Evolutionary conservation across 2,113 vertebrate genomes (phyloP).

Genomic region (Oreochromis niloticus): DNA sequence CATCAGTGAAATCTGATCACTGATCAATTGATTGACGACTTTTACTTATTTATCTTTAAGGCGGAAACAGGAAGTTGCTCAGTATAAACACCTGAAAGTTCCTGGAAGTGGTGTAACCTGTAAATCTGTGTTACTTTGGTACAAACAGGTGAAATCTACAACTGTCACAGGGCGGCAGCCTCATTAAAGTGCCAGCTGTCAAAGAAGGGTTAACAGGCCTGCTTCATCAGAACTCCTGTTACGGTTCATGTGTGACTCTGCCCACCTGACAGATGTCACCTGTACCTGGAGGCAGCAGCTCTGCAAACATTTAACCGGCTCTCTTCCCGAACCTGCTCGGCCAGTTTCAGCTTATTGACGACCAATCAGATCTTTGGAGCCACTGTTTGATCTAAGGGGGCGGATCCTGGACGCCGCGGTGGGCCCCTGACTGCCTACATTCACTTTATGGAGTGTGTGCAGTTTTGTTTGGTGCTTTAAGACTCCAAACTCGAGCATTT

Average conservation of each 20-base stretch:
- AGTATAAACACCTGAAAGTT: neutral
- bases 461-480: too few species aligned
- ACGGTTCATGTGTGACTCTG: neutral
- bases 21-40: neutral
- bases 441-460: neutral
- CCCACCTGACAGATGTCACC: neutral
- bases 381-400: neutral
- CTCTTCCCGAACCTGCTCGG: neutral
- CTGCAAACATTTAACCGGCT: neutral
- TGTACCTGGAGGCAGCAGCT: neutral
- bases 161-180: neutral
- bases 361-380: neutral
- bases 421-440: neutral
- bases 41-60: neutral
- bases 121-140: neutral
- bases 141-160: neutral
- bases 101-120: neutral
- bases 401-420: neutral
- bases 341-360: neutral
- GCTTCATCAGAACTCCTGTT: neutral
- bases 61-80: neutral
- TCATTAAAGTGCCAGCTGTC: neutral
- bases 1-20: neutral
- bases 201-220: neutral
- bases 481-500: too few species aligned